Percentiles rank a stretch among this genome's conserved stretches.
phyloP scores from a whole-genome alignment of 2,797 vertebrate species.

The Parauchenoglanis punctatus region DNA sequence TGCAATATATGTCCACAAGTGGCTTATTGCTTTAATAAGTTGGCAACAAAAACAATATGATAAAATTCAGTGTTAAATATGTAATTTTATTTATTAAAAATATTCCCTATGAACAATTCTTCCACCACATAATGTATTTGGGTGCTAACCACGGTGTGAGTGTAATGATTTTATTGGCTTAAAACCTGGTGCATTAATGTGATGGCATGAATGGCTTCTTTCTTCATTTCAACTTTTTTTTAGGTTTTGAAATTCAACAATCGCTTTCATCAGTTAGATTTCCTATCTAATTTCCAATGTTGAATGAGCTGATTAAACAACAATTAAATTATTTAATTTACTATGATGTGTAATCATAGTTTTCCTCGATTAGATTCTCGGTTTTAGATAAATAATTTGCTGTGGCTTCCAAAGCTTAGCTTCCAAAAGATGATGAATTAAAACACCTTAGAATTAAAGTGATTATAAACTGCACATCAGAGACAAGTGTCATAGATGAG shows the following conservation, averaged over 20 bases:
- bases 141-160: too few relatives aligned
- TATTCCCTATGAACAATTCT: not conserved
- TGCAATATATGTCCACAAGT: not conserved
- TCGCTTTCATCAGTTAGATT: not conserved
- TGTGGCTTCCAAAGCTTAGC: not conserved
- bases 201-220: not conserved
- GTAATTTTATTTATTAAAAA: not conserved
- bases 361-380: not conserved
- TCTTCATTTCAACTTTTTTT: not conserved
- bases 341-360: not conserved
- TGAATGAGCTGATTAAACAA: not conserved
- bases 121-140: not conserved
- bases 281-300: not conserved
- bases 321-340: not conserved
- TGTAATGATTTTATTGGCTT: not conserved
- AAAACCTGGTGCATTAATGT: not conserved
- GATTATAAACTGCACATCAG: slow-evolving; percentile 7
- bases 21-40: not conserved
- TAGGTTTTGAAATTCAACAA: not conserved
- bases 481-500: slow-evolving; percentile 33
- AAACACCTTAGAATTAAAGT: slow-evolving; percentile 1
- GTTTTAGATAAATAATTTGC: not conserved
- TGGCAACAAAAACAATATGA: not conserved
- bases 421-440: slow-evolving; percentile 1
- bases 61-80: not conserved